A percentile compares a stretch with the other conserved stretches of the same genome.
These are phyloP conservation scores for Romanogobio albipinnatus DNA, from an alignment of 2,113 vertebrate species.

Conservation along the genomic window DNA sequence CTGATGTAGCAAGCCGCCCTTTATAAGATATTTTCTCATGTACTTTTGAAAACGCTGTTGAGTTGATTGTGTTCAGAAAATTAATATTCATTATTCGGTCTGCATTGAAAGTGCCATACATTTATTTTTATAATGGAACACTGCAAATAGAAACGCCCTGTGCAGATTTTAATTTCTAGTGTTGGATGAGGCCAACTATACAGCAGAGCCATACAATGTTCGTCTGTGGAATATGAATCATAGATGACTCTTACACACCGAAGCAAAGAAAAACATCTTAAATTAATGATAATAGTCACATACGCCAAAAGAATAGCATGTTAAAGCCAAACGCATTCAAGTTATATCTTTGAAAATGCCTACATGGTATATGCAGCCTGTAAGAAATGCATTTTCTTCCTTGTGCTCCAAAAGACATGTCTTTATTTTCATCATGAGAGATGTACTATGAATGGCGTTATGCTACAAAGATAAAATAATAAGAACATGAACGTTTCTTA, in stretches of 20 bases:
- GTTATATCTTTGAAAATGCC: not conserved
- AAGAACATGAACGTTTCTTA: constrained; percentile 21
- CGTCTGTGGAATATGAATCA: not conserved
- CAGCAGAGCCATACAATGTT: not conserved
- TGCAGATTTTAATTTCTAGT: not conserved
- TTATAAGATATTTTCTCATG: not conserved
- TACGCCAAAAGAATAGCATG: not conserved
- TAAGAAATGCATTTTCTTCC: not conserved
- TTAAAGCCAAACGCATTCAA: constrained; percentile 3
- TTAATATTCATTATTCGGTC: not conserved
- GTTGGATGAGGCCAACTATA: not conserved
- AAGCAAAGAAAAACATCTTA: constrained; percentile 30
- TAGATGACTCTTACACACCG: not conserved
- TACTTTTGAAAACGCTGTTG: not conserved
- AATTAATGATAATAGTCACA: constrained; percentile 26
- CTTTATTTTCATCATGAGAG: not conserved
- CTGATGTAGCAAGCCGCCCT: not conserved
- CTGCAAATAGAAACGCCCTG: not conserved
- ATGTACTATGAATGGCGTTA: constrained; percentile 21
- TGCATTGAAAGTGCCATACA: not conserved
- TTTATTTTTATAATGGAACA: not conserved
- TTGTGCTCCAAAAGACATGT: not conserved
- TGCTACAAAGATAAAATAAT: constrained; percentile 32
- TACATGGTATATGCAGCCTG: not conserved
- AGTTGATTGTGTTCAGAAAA: not conserved